These are phyloP conservation scores for Elymnias hypermnestra DNA, from an alignment of 1,140 invertebrate genomes.

Conservation along the genomic window DNA sequence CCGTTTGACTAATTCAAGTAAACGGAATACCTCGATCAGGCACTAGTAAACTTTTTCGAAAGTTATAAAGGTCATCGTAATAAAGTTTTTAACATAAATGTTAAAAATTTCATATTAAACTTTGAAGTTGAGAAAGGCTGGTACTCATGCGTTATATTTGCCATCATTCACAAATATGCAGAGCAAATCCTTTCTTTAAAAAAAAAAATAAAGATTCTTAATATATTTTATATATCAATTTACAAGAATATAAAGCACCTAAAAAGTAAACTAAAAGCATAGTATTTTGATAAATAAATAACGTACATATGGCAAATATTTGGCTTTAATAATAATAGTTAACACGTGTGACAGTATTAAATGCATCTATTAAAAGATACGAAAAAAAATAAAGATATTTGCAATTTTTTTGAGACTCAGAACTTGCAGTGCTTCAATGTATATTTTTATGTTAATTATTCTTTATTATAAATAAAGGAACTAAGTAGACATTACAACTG, in stretches of 20 bases:
- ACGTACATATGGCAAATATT: constrained; percentile 73
- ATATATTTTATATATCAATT: constrained; percentile 10
- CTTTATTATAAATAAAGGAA: constrained; percentile 20
- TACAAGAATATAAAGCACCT: constrained; percentile 29
- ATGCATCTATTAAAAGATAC: constrained; percentile 11
- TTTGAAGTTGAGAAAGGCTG: constrained; percentile 52
- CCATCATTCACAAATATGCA: constrained; percentile 57
- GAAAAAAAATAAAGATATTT: background rate
- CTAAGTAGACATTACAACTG: constrained; percentile 11
- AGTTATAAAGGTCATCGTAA: constrained; percentile 33
- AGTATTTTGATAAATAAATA: constrained; percentile 54
- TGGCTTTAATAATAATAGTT: constrained; percentile 59
- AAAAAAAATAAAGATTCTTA: constrained; percentile 14
- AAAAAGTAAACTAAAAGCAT: constrained; percentile 42
- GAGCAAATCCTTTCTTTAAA: constrained; percentile 56
- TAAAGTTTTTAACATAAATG: constrained; percentile 41
- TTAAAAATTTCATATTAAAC: constrained; percentile 45
- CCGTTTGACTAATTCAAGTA: constrained; percentile 48
- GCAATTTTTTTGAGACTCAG: background rate
- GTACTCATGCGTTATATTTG: constrained; percentile 67
- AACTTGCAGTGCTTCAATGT: constrained; percentile 8
- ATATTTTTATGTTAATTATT: constrained; percentile 12
- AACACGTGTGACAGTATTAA: constrained; percentile 19
- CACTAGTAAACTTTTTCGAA: constrained; percentile 51
- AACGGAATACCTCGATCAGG: constrained; percentile 60